Base-by-base conservation (phyloP, 2,888 invertebrate genomes). In the Vanessa cardui region DNA sequence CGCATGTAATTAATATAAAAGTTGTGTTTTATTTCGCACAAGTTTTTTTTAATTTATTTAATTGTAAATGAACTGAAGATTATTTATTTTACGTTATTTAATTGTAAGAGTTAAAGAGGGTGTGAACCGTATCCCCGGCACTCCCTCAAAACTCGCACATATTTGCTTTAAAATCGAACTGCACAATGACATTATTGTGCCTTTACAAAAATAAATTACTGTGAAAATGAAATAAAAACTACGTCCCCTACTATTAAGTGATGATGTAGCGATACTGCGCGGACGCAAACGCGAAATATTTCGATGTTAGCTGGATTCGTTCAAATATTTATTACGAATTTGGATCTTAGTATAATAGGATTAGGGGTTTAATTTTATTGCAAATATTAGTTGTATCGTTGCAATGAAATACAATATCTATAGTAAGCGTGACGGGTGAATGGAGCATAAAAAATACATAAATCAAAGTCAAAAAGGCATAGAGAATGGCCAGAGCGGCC, bases 401-500 rank as follows among this genome's bases (percentile, higher is more conserved):
- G 46, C 62, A 64, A 46, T 54, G 81, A 80, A 84, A 83, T 83
- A 83, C 80, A 86, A 85, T 89, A 85, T 88, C 79, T 82, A 84
- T 89, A 90, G 87, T 82, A 84, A 82, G 86, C 88, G 83, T 91
- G 92, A 89, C 91, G 90, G 84, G 85, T 91, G 92, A 92, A 92
- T 91, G 87, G 89, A 81, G 88, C 82, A 92, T 92, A 93, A 93
- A 93, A 93, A 93, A 88, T 76, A 77, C 85, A 93, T 93, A 93
- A 93, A 93, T 93, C 93, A 93, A 93, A 93, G 93, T 93, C 93
- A 92, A 93, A 93, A 92, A 92, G 92, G 93, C 92, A 90, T 89
- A 90, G 88, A 89, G 89, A 93, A 93, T 90, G 84, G 85, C 80
- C 79, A 83, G 83, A 86, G 83, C 81, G 87, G 87, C 83, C 88